These are phyloP conservation scores for Donacobius atricapilla DNA, from an alignment of 2,113 vertebrate species.

Conservation along the genomic window DNA sequence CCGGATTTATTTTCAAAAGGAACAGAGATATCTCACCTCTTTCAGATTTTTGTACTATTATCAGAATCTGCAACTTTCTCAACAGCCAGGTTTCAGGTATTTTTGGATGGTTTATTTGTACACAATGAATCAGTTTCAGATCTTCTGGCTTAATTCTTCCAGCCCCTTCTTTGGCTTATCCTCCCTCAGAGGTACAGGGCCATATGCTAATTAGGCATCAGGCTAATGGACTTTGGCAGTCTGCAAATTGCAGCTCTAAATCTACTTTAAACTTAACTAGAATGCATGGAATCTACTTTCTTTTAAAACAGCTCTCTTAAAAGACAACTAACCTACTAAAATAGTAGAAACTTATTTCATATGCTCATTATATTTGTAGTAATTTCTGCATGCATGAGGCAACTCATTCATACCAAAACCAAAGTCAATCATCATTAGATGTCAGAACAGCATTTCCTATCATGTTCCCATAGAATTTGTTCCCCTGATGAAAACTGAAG, in stretches of 20 bases:
- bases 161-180: neutral
- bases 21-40: neutral
- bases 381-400: neutral
- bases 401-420: neutral
- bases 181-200: neutral
- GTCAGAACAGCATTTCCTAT: neutral
- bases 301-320: neutral
- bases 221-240: slow-evolving; percentile 41
- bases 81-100: neutral
- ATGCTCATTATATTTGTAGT: neutral
- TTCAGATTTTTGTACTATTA: neutral
- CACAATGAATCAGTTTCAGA: neutral
- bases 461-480: neutral
- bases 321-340: neutral
- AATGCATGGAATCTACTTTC: neutral
- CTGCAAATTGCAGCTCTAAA: slow-evolving; percentile 43
- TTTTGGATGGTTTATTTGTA: neutral
- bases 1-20: neutral
- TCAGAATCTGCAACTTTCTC: neutral
- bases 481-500: neutral
- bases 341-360: neutral
- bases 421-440: neutral
- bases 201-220: slow-evolving; percentile 7
- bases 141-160: neutral
- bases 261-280: neutral